These are phyloP conservation scores for Heliothis peltigera DNA, from an alignment of 2,888 invertebrate genomes.

Conservation along the genomic window DNA sequence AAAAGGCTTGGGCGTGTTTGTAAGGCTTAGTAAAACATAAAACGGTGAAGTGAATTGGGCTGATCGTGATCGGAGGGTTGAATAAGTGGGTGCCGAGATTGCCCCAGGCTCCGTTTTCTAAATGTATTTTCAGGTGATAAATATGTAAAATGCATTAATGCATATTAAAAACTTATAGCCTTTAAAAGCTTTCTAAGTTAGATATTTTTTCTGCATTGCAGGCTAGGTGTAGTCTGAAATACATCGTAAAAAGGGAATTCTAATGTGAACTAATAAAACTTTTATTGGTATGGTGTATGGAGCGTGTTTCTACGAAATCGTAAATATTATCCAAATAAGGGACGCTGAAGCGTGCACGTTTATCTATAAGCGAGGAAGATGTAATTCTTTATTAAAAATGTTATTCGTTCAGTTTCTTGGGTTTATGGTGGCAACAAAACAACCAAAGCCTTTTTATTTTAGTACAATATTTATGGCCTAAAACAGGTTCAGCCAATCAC, in stretches of 20 bases:
- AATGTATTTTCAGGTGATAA: slow-evolving; percentile 70
- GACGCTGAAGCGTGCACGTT: slow-evolving; percentile 52
- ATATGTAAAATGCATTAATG: slow-evolving; percentile 51
- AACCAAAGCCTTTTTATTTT: slow-evolving; percentile 17
- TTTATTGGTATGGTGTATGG: slow-evolving; percentile 71
- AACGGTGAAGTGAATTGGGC: slow-evolving; percentile 79
- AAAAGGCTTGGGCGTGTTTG: slow-evolving; percentile 84
- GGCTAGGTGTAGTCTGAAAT: slow-evolving; percentile 68
- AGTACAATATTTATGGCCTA: slow-evolving; percentile 35
- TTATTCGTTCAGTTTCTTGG: slow-evolving; percentile 46
- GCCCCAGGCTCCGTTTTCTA: slow-evolving; percentile 67
- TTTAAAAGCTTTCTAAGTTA: slow-evolving; percentile 38
- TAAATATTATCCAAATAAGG: slow-evolving; percentile 78
- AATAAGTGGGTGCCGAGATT: slow-evolving; percentile 63
- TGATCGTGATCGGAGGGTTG: slow-evolving; percentile 68
- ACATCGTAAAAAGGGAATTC: slow-evolving; percentile 76
- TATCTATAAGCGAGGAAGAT: slow-evolving; percentile 47
- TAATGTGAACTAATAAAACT: slow-evolving; percentile 78
- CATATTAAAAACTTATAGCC: slow-evolving; percentile 39
- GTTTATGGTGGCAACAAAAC: slow-evolving; percentile 54
- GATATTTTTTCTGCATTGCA: slow-evolving; percentile 19
- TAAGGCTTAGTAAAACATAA: slow-evolving; percentile 84
- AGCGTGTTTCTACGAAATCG: slow-evolving; percentile 72
- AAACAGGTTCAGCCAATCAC: slow-evolving; percentile 10
- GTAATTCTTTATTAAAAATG: slow-evolving; percentile 56